A percentile compares a stretch with the other conserved stretches of the same genome.
phyloP scores from a whole-genome alignment of 1,140 invertebrate species.

The Schlechtendalia chinensis region DNA sequence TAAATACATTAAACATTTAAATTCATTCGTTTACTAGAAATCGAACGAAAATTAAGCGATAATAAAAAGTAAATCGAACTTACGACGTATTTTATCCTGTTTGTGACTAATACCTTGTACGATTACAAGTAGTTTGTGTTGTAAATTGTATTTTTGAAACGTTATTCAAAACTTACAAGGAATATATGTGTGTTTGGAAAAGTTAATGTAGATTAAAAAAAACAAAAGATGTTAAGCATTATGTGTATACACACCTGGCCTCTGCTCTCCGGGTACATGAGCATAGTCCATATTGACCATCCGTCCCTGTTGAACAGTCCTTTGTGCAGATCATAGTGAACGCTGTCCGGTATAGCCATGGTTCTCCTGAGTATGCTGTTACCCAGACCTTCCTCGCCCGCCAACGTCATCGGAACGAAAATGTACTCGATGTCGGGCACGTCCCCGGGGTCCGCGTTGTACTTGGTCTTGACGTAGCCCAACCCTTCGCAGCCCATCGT shows the following conservation, averaged over 20 bases:
- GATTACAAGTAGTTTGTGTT: too few relatives aligned
- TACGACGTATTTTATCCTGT: background rate
- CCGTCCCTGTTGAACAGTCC: constrained; percentile 59
- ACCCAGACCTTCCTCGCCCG: constrained; percentile 56
- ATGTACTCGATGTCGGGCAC: constrained; percentile 66
- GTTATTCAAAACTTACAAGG: too few relatives aligned
- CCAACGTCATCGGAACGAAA: constrained; percentile 58
- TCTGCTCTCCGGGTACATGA: constrained; percentile 60
- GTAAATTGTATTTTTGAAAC: too few relatives aligned
- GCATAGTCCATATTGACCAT: constrained; percentile 68
- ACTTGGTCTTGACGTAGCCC: constrained; percentile 64
- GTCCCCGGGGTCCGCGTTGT: constrained; percentile 59
- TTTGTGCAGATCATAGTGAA: constrained; percentile 48
- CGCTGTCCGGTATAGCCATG: constrained; percentile 53
- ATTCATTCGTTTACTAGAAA: background rate
- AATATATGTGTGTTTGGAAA: too few relatives aligned
- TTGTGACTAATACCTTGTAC: too few relatives aligned
- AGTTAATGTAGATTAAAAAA: too few relatives aligned
- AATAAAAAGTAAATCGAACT: background rate
- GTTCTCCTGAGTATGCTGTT: constrained; percentile 51
- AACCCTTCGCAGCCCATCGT: constrained; percentile 63
- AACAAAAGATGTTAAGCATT: too few relatives aligned
- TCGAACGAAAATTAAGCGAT: too few relatives aligned
- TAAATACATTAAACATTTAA: too few relatives aligned
- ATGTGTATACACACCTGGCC: constrained; percentile 56